These are phyloP conservation scores for Spisula subtruncata DNA, from an alignment of 2,888 invertebrate species.

Conservation along the genomic window DNA sequence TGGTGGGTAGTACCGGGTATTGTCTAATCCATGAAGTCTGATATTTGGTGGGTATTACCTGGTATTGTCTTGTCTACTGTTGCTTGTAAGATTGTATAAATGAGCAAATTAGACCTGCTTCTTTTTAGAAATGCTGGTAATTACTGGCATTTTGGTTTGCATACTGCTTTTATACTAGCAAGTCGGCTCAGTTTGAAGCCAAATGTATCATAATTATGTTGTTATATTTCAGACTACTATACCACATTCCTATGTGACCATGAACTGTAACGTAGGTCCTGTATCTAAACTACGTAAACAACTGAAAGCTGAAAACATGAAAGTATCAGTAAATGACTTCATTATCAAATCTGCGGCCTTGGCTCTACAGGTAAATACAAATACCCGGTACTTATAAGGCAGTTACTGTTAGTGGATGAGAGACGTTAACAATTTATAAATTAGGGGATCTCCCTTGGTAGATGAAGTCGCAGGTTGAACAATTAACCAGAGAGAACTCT, in stretches of 20 bases:
- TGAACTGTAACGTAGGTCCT: conserved; percentile 89
- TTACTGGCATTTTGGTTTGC: no score
- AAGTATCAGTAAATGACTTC: conserved; percentile 91
- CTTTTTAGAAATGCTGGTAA: no score
- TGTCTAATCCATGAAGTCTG: no score
- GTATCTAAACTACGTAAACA: conserved; percentile 89
- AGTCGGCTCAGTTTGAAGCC: no score
- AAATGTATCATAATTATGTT: neutral
- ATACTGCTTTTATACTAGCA: no score
- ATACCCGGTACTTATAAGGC: no score
- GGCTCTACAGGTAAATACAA: conserved; percentile 88
- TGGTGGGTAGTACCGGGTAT: no score
- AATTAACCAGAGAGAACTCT: neutral
- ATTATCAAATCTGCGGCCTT: conserved; percentile 91
- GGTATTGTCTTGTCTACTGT: no score
- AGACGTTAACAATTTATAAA: neutral
- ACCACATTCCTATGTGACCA: conserved; percentile 91
- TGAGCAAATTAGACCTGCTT: no score
- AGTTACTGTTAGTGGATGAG: neutral
- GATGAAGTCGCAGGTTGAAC: neutral
- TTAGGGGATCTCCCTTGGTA: neutral
- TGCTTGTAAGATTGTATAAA: no score
- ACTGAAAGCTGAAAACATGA: conserved; percentile 88
- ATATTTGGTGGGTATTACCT: no score
- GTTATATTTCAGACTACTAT: conserved; percentile 89